These are phyloP conservation scores for Cyphomyrmex costatus DNA, from an alignment of 1,140 invertebrate species.

Conservation along the genomic window DNA sequence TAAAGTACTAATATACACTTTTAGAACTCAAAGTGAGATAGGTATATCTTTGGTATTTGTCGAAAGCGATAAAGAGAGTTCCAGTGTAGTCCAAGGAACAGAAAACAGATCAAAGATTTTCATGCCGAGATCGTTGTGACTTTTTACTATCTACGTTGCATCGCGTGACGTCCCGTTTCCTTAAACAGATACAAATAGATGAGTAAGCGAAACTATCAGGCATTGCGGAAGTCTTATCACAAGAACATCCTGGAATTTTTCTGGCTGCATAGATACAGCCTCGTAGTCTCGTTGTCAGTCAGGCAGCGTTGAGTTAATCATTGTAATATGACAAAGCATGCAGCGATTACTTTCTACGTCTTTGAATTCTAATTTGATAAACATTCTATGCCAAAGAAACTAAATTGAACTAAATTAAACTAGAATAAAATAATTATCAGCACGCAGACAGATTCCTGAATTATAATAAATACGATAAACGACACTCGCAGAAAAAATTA, in stretches of 20 bases:
- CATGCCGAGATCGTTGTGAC: not conserved
- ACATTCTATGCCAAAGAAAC: not conserved
- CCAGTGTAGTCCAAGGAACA: no score
- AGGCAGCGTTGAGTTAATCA: not conserved
- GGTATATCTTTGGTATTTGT: no score
- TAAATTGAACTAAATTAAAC: no score
- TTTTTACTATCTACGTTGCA: not conserved
- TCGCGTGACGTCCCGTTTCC: not conserved
- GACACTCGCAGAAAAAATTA: not conserved
- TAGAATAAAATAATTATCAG: not conserved
- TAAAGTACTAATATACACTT: no score
- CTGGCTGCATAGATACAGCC: not conserved
- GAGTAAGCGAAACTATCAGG: constrained; percentile 61
- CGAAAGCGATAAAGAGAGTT: no score
- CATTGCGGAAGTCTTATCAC: constrained; percentile 70
- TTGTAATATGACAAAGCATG: not conserved
- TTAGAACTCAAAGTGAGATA: no score
- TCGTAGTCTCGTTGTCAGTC: not conserved
- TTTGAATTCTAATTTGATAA: not conserved
- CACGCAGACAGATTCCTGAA: not conserved
- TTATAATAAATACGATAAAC: no score
- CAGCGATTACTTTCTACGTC: not conserved
- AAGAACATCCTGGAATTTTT: constrained; percentile 69
- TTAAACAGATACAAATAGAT: constrained; percentile 26
- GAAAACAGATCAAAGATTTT: no score